These are phyloP conservation scores for Lordiphosa stackelbergi DNA, from an alignment of 1,140 invertebrate genomes.

Conservation along the genomic window DNA sequence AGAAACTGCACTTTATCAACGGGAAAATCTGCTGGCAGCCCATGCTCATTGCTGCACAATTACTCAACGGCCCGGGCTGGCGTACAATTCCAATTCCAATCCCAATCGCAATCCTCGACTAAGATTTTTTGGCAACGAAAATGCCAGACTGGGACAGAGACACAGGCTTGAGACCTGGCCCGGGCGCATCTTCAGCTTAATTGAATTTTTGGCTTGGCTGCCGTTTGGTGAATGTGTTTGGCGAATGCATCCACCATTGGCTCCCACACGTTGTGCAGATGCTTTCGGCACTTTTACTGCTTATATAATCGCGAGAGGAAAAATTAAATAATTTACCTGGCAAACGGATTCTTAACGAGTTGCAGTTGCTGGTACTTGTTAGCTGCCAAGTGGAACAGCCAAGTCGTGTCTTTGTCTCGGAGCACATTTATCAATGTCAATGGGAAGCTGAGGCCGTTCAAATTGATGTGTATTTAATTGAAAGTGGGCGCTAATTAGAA, in stretches of 20 bases:
- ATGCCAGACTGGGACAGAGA: slow-evolving; percentile 28
- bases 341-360: slow-evolving; percentile 51
- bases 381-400: slow-evolving; percentile 44
- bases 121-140: slow-evolving; percentile 43
- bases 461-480: slow-evolving; percentile 70
- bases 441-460: slow-evolving; percentile 39
- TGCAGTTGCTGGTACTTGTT: slow-evolving; percentile 16
- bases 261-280: slow-evolving; percentile 72
- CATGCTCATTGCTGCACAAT: slow-evolving; percentile 70
- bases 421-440: slow-evolving; percentile 68
- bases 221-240: slow-evolving; percentile 38
- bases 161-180: slow-evolving; percentile 30
- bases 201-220: slow-evolving; percentile 63
- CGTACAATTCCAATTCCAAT: slow-evolving; percentile 42
- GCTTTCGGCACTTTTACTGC: slow-evolving; percentile 69
- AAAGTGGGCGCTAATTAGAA: slow-evolving; percentile 62
- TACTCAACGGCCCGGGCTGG: slow-evolving; percentile 61
- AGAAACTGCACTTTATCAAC: slow-evolving; percentile 61
- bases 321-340: slow-evolving; percentile 68
- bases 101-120: slow-evolving; percentile 49
- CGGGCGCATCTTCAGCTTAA: slow-evolving; percentile 69
- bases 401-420: slow-evolving; percentile 55
- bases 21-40: slow-evolving; percentile 63
- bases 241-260: slow-evolving; percentile 67
- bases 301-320: slow-evolving; percentile 59